phyloP scores from a whole-genome alignment of 2,797 vertebrate species.

The Monodelphis domestica region DNA sequence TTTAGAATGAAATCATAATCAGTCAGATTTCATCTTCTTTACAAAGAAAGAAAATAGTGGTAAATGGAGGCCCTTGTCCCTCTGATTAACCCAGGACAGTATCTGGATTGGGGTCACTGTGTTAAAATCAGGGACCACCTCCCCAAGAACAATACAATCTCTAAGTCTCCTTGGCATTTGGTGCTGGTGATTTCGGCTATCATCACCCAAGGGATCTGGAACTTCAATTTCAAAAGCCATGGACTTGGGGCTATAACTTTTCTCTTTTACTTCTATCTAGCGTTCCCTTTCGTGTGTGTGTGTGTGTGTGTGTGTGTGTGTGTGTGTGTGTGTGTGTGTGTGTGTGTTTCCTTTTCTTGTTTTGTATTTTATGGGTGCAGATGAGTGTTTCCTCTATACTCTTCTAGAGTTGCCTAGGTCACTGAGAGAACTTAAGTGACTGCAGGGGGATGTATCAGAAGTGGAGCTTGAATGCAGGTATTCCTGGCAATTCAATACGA shows the following conservation, averaged over 20 bases:
- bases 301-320: no score
- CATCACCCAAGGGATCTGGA: neutral
- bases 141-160: neutral
- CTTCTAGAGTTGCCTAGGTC: neutral
- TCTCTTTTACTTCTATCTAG: neutral
- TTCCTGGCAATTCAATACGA: neutral
- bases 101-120: conserved; percentile 11
- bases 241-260: neutral
- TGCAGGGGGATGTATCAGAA: neutral
- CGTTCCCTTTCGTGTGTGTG: neutral
- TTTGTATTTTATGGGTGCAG: no score
- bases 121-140: neutral
- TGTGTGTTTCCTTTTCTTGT: no score
- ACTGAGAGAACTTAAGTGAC: neutral
- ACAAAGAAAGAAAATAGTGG: conserved; percentile 58
- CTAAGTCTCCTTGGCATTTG: neutral
- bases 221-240: neutral
- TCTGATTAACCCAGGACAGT: conserved; percentile 21
- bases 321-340: no score
- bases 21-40: conserved; percentile 43
- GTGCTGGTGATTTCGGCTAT: neutral
- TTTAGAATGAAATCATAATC: conserved; percentile 54
- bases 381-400: no score
- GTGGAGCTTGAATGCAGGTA: neutral
- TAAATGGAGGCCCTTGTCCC: conserved; percentile 23